phyloP scores from a whole-genome alignment of 2,113 vertebrate species.

The Promerops cafer region DNA sequence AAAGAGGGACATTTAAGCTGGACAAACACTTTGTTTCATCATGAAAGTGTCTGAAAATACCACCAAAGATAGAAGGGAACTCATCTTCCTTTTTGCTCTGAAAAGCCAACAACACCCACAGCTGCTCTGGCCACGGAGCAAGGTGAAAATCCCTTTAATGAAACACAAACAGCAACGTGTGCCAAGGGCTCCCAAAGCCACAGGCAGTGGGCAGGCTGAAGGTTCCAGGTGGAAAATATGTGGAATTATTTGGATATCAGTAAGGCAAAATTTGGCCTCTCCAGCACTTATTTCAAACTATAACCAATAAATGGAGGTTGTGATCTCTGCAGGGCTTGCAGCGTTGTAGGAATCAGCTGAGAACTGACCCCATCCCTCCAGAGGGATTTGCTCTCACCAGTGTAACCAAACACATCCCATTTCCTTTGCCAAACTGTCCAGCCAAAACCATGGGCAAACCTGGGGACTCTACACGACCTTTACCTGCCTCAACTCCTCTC shows the following conservation, averaged over 20 bases:
- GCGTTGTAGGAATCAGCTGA: background rate
- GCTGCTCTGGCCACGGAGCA: background rate
- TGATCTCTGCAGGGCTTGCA: background rate
- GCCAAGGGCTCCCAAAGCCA: slow-evolving; percentile 11
- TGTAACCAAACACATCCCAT: background rate
- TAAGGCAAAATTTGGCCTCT: background rate
- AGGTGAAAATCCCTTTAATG: background rate
- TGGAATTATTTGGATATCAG: background rate
- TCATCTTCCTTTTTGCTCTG: background rate
- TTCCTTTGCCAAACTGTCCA: background rate
- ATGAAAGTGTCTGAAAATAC: background rate
- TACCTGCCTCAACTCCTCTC: background rate
- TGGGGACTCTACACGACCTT: background rate
- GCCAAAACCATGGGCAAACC: background rate
- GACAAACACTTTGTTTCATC: background rate
- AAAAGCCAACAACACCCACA: background rate
- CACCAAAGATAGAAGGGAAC: background rate
- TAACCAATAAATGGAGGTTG: background rate
- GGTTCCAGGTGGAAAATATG: slow-evolving; percentile 29
- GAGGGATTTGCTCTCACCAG: accelerated
- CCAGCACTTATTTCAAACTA: background rate
- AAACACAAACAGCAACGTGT: background rate
- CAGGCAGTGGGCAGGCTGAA: background rate
- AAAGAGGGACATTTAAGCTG: background rate
- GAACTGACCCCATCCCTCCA: background rate